phyloP scores from a whole-genome alignment of 2,113 vertebrate genomes.

The Turdus rufiventris region DNA sequence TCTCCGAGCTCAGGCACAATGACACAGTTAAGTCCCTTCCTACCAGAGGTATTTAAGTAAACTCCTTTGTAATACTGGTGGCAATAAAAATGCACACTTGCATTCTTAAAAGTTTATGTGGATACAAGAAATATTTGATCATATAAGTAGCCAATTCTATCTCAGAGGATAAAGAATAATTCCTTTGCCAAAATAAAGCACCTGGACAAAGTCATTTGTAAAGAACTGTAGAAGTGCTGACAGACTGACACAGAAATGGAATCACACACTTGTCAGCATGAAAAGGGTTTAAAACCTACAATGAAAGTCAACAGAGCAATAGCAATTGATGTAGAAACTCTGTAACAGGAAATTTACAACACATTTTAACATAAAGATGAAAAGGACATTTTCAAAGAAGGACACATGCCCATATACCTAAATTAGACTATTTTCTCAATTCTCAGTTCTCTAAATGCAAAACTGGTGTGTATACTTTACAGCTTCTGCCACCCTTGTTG shows the following conservation, averaged over 20 bases:
- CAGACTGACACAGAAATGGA: background rate
- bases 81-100: background rate
- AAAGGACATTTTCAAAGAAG: background rate
- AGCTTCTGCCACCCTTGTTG: background rate
- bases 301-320: background rate
- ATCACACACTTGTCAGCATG: background rate
- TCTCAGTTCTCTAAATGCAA: background rate
- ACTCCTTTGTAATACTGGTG: background rate
- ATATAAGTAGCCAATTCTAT: background rate
- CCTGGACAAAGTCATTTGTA: background rate
- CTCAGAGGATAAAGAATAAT: background rate
- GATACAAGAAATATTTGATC: background rate
- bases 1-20: background rate
- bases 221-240: background rate
- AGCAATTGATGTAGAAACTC: background rate
- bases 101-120: background rate
- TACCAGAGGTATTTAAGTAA: background rate
- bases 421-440: background rate
- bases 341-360: background rate
- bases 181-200: background rate
- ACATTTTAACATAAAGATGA: background rate
- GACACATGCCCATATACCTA: background rate
- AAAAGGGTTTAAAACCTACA: background rate
- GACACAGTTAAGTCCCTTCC: background rate
- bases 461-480: accelerated